Evolutionary conservation across 2,113 vertebrate species (phyloP), one percentile per base, ranked within the genome.

Genomic region (Phrynosoma platyrhinos): DNA sequence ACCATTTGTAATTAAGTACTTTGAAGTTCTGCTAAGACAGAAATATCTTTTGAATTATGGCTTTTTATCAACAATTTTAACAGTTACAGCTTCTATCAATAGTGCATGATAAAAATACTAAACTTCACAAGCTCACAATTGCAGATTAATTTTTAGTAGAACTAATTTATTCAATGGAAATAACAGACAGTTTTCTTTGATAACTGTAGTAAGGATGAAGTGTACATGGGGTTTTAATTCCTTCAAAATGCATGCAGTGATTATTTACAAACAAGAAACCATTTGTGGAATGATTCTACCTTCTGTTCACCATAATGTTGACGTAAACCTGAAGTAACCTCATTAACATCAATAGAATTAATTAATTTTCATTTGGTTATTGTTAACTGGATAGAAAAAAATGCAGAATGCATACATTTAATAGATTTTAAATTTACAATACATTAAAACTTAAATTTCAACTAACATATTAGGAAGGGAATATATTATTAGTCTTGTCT

Each of bases 241-340:
- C 76, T 79, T 79, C 14, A 23, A 36, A 88, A 88, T 78, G 42
- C 64, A 78, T 72, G 23, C 32, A 79, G 25, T 88, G 66, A 1
- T 62, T 74, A 47, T 72, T 84, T 40, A 12, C 5, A 53, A 86
- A 47, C 27, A 2, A 0, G 47, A 87, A 79, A 20, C 0, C 10
- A 36, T 64, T 53, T 74, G 0, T 0, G 0, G 1, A n/a, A 40
- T 0, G 77, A 40, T 82, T 62, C 0, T 82, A n/a, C 36, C 79
- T 79, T 82, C 76, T 55, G 66, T 89, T 84, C 68, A 25, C 8
- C 20, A 62, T 74, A 74, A 18, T 30, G 36, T 62, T 47, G 40
- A 25, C 27, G 13, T 47, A 79, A 84, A 79, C 53, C 76, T 84
- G 36, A 42, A 72, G 53, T 62, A 40, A 79, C 18, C 36, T 40